Percentiles rank a stretch among this genome's conserved stretches.
Conservation (phyloP, 2,888 invertebrate genomes). For the Trichopoda pennipes region DNA sequence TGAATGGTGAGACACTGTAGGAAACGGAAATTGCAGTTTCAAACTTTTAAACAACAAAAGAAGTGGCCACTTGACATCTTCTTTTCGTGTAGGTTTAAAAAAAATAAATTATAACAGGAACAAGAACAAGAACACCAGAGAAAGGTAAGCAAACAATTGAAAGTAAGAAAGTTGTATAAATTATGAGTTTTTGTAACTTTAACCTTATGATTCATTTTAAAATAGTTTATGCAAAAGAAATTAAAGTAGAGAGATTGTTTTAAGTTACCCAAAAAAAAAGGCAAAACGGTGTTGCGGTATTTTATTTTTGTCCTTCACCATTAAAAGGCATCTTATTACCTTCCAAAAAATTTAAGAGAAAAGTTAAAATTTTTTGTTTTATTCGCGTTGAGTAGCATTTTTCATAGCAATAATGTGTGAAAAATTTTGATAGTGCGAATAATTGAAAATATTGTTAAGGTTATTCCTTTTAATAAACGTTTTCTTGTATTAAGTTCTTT, state of each 20-base stretch:
- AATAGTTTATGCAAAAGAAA: not conserved
- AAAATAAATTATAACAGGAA: not conserved
- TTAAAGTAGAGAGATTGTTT: not conserved
- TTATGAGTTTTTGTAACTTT: slow-evolving; percentile 15
- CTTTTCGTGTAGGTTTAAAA: slow-evolving; percentile 14
- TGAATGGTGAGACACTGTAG: not conserved
- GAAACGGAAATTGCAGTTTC: slow-evolving; percentile 38
- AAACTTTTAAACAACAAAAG: slow-evolving; percentile 27
- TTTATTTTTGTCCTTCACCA: too few species aligned
- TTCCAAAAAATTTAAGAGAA: too few species aligned
- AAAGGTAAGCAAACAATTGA: slow-evolving; percentile 46
- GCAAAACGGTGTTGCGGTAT: too few species aligned
- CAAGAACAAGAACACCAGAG: slow-evolving; percentile 13
- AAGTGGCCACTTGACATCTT: slow-evolving; percentile 13
- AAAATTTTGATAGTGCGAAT: too few species aligned
- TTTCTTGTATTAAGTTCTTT: too few species aligned
- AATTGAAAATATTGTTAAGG: too few species aligned
- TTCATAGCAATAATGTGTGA: too few species aligned
- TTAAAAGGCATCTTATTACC: too few species aligned
- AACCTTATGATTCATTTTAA: slow-evolving; percentile 8
- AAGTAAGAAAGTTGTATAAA: slow-evolving; percentile 13
- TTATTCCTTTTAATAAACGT: too few species aligned
- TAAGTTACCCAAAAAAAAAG: not conserved
- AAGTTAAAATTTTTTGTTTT: too few species aligned
- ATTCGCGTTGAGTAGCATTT: too few species aligned